These are phyloP conservation scores for Ginglymostoma cirratum DNA, from an alignment of 2,113 vertebrate genomes.

Conservation along the genomic window DNA sequence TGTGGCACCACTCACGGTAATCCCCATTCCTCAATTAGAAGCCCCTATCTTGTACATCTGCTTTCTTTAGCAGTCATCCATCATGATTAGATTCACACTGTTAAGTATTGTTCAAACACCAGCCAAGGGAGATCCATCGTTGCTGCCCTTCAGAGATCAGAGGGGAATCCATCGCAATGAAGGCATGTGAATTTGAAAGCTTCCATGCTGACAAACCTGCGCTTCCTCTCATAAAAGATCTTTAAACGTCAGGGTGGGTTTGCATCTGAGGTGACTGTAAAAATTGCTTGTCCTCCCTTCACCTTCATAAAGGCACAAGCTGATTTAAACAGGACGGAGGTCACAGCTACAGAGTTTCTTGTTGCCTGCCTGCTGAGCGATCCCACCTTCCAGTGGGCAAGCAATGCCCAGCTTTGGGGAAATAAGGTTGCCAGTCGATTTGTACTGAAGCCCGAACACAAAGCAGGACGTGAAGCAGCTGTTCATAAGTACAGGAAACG, in stretches of 20 bases:
- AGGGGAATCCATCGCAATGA: neutral
- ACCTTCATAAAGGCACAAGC: neutral
- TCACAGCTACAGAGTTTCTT: neutral
- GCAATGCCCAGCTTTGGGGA: too few species aligned
- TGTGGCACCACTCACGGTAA: conserved; percentile 44
- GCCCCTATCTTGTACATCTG: conserved; percentile 63
- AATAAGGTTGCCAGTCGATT: too few species aligned
- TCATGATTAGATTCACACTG: conserved; percentile 66
- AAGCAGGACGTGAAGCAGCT: too few species aligned
- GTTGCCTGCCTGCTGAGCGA: too few species aligned
- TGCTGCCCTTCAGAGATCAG: conserved; percentile 35
- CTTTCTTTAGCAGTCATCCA: conserved; percentile 71
- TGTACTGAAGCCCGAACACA: too few species aligned
- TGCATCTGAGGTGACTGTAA: neutral
- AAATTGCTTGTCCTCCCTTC: neutral
- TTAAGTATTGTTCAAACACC: conserved; percentile 63
- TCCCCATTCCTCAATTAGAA: conserved; percentile 53
- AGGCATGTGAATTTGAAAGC: neutral
- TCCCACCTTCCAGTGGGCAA: too few species aligned
- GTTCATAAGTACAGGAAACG: too few species aligned
- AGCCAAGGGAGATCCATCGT: conserved; percentile 52
- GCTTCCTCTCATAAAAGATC: neutral
- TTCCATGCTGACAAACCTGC: neutral
- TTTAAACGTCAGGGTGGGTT: neutral
- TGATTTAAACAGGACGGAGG: neutral